A percentile compares a stretch with the other conserved stretches of the same genome.
Evolutionary conservation across 2,888 invertebrate species (phyloP).

Genomic region (Doris montereyensis): DNA sequence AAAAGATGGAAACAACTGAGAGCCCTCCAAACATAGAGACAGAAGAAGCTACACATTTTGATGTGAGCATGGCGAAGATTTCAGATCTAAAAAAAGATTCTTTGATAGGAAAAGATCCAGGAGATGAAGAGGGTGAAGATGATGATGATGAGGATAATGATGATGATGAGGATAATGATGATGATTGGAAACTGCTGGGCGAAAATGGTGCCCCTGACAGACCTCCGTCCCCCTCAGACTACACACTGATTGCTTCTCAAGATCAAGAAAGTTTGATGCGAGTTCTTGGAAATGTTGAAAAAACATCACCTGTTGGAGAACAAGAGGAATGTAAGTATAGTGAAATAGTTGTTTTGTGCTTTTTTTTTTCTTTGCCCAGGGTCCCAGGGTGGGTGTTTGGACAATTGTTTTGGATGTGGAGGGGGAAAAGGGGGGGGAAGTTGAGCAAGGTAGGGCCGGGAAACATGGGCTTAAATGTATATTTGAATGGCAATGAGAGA

Average conservation of each 20-base stretch:
- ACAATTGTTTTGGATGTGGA: no score
- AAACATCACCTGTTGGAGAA: background rate
- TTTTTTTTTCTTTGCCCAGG: background rate
- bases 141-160: slow-evolving; percentile 44
- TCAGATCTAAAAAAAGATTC: slow-evolving; percentile 46
- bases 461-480: no score
- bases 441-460: no score
- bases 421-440: no score
- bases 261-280: slow-evolving; percentile 62
- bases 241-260: slow-evolving; percentile 66
- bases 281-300: slow-evolving; percentile 45
- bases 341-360: background rate
- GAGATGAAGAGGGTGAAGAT: slow-evolving; percentile 42
- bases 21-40: background rate
- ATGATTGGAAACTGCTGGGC: slow-evolving; percentile 32
- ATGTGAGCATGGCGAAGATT: slow-evolving; percentile 20
- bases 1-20: background rate
- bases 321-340: background rate
- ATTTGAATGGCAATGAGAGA: no score
- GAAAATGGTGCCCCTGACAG: slow-evolving; percentile 48
- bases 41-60: background rate
- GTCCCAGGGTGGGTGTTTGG: no score
- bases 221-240: slow-evolving; percentile 70
- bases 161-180: slow-evolving; percentile 42
- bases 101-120: slow-evolving; percentile 32